Conservation (phyloP, 2,113 vertebrate species). For the Vidua chalybeata region DNA sequence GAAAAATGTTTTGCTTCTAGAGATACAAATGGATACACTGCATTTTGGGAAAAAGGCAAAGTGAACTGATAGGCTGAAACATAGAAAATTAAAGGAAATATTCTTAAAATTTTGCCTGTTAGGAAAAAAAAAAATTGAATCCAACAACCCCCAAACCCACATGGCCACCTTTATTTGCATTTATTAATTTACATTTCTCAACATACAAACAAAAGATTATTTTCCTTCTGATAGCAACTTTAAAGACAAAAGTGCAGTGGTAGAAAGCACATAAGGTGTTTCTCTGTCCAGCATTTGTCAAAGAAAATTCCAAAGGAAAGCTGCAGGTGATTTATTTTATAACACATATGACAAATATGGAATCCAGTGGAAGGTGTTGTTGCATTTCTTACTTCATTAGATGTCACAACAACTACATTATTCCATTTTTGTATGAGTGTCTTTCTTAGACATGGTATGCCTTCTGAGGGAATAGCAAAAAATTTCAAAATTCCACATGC, state of each 20-base stretch:
- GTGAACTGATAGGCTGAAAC: not conserved
- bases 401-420: not conserved
- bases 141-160: accelerated
- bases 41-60: not conserved
- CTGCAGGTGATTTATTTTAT: not conserved
- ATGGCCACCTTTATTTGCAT: not conserved
- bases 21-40: not conserved
- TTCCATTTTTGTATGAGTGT: not conserved
- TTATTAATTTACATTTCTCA: not conserved
- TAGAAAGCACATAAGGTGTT: not conserved
- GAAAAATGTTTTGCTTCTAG: not conserved
- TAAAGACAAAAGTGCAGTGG: not conserved
- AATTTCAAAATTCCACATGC: not conserved
- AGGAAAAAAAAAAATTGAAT: not conserved
- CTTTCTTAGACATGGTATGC: not conserved
- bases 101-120: not conserved
- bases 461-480: not conserved
- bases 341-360: not conserved
- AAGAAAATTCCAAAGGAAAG: not conserved
- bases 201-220: not conserved
- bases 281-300: not conserved
- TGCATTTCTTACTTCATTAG: not conserved
- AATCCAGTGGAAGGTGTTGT: not conserved
- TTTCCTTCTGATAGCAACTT: not conserved
- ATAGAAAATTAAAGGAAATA: not conserved